Base-by-base conservation (phyloP, 2,888 invertebrate genomes). In the Diachrysia chrysitis region DNA sequence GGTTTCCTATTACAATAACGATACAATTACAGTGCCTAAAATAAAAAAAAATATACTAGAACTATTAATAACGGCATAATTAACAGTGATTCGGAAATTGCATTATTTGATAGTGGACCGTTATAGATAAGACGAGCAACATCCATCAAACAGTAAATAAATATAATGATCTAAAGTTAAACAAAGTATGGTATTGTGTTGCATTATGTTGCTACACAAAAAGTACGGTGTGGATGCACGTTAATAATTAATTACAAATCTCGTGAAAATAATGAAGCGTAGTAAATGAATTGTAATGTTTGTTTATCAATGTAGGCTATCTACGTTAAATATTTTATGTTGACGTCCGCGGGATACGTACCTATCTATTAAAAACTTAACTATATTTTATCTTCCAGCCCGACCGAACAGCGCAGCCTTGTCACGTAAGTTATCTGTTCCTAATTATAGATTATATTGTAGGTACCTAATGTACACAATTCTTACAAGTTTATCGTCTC, bases 341-440 rank as follows among this genome's bases (percentile, higher is more conserved):
- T 48, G 66, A 67, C 16, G 56, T 51, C 51, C 51, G 54, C 46
- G 55, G n/a, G 0, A 5, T 23, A n/a, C n/a, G n/a, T n/a, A n/a
- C n/a, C n/a, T n/a, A 59, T 29, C 35, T 46, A 58, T 69, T 63
- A 53, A 56, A 51, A 67, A 51, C 12, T 14, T 29, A 61, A 42
- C 42, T 25, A 25, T 54, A 42, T 57, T 74, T 77, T 74, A 71
- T 75, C 66, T 89, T 87, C 25, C 88, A 94, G 94, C 84, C 91
- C 1, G 91, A 92, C 53, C 82, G 79, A 69, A 69, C 73, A 64
- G 92, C 93, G 0, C 93, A 93, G 69, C 90, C 94, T 0, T 94
- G 94, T 81, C 94, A 94, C 63, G 94, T 94, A 81, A 93, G 94
- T 90, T 66, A 66, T 56, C 64, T 60, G 51, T 21, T 21, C 16